phyloP scores from a whole-genome alignment of 1,140 invertebrate genomes.

The Caenorhabditis elegans region WBcel235 BX284602.5:11370001-11370500 shows the following conservation, averaged over 20 bases:
- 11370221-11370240: not conserved
- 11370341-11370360: constrained; percentile 36
- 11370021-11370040: too few species aligned
- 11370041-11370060: not conserved
- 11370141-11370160: not conserved
- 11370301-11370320: not conserved
- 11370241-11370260: not conserved
- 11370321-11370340: not conserved
- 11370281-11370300: not conserved
- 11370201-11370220: not conserved
- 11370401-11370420: constrained; percentile 50
- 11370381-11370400: constrained; percentile 43
- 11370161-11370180: not conserved
- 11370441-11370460: constrained; percentile 49
- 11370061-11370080: not conserved
- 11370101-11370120: constrained; percentile 27
- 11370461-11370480: constrained; percentile 47
- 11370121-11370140: not conserved
- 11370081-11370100: not conserved
- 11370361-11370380: constrained; percentile 50
- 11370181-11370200: not conserved
- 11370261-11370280: not conserved
- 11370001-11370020: too few species aligned
- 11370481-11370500: constrained; percentile 46
- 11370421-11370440: constrained; percentile 49